Base-by-base conservation (phyloP, 2,888 invertebrate species). In the Agrotis segetum region DNA sequence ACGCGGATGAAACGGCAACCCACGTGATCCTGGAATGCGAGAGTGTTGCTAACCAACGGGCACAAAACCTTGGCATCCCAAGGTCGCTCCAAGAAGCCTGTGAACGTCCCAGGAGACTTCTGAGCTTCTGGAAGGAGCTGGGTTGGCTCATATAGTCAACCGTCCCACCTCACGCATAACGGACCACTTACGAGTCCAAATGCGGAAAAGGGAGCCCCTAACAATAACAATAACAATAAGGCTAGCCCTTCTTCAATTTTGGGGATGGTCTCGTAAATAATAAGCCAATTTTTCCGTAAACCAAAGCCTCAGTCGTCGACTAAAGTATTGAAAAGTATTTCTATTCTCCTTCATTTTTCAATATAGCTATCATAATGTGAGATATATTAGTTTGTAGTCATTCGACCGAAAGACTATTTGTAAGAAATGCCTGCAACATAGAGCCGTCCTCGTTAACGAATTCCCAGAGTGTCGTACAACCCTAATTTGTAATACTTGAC, bases 401-500 rank as follows among this genome's bases (percentile, higher is more conserved):
- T 71, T 71, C 14, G 6, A 56, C 0, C 16, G 13, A 60, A 60
- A 50, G 21, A n/a, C 47, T 47, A 5, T 24, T 62, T 53, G 19
- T 40, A 24, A 1, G 46, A 47, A 13, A 40, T 9, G 40, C 14
- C 74, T 47, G 40, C 13, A 11, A 40, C 53, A 74, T 21, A 21
- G 19, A 50, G 14, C 40, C 44, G 17, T 13, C 4, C 14, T 16
- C 19, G 40, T 58, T 11, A 59, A n/a, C 56, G 21, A 71, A 58
- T 50, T 69, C 65, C 60, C 74, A 21, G 44, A 64, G 78, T 80
- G 64, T 40, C 66, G 65, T 4, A 73, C 78, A 79, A 79, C 83
- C 88, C 84, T 85, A 87, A 85, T 88, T 87, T 85, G 83, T 84
- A 82, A 84, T 83, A 85, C 86, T 88, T 88, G 90, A 89, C 90